Evolutionary conservation across 2,797 vertebrate species (phyloP), one percentile per base, ranked within the genome.

Genomic region (Tragopan temminckii): DNA sequence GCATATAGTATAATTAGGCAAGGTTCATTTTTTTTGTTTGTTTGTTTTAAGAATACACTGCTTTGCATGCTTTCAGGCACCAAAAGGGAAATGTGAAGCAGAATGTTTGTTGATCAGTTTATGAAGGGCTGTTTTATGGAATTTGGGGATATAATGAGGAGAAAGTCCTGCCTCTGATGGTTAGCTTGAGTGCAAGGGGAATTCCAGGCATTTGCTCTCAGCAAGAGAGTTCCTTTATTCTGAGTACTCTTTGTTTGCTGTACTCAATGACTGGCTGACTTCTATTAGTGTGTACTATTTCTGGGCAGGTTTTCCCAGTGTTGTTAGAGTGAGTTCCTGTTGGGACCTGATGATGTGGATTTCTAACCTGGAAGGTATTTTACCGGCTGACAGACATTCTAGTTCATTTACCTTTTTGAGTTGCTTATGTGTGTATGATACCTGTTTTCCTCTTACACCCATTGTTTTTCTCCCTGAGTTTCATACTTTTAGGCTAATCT

Each of bases 161-260:
- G 79, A 93, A 80, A 69, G 52, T 67, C 63, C 50, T 80, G 76
- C 63, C 62, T 77, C 33, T 48, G 70, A 64, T 36, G 40, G 64
- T 70, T 6, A 0, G 7, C 35, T 68, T 85, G 80, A 18, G 78
- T 81, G 5, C 59, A 14, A 38, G 43, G 80, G 45, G 58, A 94
- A 93, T 95, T 95, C 72, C 79, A 83, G 88, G 69, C 55, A 63
- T 85, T 90, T 50, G 21, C 62, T 93, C 48, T 42, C 68, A 87
- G 75, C 29, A 42, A 31, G 67, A 57, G 43, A 48, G 18, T 29
- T 72, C 5, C 0, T 76, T 85, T 80, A 55, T 61, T 75, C 45
- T 74, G 61, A 80, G 71, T 38, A 27, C 21, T 78, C 75, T 68
- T 91, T 35, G 2, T 91, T 89, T 86, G 75, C 64, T 42, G 9